Evolutionary conservation across 1,140 invertebrate species (phyloP).

Genomic region (Aplysia californica): DNA sequence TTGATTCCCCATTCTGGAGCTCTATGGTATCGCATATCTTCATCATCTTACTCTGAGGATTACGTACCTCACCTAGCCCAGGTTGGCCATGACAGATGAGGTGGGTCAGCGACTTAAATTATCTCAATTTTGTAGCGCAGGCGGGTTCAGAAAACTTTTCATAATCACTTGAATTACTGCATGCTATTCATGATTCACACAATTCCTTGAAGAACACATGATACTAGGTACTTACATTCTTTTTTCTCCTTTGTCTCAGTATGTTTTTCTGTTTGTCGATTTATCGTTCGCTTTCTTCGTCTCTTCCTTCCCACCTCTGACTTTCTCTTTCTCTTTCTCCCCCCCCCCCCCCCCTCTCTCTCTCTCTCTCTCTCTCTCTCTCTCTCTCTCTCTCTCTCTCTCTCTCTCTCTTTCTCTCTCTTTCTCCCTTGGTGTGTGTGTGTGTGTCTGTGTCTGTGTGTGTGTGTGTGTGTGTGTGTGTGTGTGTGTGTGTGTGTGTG

Average conservation of each 20-base stretch:
- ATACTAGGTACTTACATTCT: not conserved
- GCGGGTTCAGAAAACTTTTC: not conserved
- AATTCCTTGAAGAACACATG: not conserved
- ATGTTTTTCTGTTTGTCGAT: not conserved
- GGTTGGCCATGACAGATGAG: no score
- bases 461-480: no score
- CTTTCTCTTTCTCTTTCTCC: constrained; percentile 15
- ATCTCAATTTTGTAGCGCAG: not conserved
- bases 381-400: not conserved
- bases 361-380: not conserved
- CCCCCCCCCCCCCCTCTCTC: not conserved
- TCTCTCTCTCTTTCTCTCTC: no score
- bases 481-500: no score
- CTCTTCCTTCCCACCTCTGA: constrained; percentile 8
- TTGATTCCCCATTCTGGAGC: no score
- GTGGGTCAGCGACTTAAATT: no score
- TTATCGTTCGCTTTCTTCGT: not conserved
- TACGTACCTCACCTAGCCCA: no score
- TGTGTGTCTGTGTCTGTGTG: no score
- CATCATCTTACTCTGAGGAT: no score
- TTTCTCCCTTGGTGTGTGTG: no score
- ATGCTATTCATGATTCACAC: not conserved
- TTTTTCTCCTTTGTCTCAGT: no score
- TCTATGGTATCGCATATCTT: no score
- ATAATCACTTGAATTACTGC: not conserved